A percentile compares a stretch with the other conserved stretches of the same genome.
Conservation (phyloP, 2,888 invertebrate species). For the Mactromeris polynyma region DNA sequence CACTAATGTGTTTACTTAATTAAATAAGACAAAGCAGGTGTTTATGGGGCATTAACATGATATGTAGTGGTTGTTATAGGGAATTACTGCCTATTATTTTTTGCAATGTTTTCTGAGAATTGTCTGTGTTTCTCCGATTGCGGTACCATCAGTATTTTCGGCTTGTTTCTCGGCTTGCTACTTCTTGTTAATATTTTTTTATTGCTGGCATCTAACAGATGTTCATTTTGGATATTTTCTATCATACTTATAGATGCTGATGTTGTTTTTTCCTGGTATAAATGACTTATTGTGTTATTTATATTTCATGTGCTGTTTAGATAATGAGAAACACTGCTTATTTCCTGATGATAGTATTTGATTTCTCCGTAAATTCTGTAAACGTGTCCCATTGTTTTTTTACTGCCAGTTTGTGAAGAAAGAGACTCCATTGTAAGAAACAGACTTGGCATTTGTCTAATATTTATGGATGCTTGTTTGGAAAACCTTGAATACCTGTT, state of each 20-base stretch:
- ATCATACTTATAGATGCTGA: background rate
- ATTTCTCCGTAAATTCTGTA: background rate
- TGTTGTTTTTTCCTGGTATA: background rate
- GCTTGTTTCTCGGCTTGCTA: background rate
- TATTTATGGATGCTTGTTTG: no score
- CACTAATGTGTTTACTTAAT: slow-evolving; percentile 25
- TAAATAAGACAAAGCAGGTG: slow-evolving; percentile 45
- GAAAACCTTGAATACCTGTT: no score
- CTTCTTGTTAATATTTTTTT: background rate
- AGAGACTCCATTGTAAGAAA: background rate
- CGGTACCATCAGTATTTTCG: background rate
- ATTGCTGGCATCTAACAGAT: background rate
- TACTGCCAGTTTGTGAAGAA: background rate
- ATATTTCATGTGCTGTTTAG: background rate
- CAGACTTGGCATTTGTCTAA: no score
- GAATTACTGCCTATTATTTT: background rate
- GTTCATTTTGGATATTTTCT: slow-evolving; percentile 3
- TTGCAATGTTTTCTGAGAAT: background rate
- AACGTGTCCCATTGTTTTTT: background rate
- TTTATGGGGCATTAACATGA: slow-evolving; percentile 36
- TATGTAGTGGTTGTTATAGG: background rate
- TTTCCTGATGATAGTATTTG: background rate
- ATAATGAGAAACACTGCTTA: background rate
- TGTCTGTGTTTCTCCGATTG: background rate
- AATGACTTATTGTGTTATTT: slow-evolving; percentile 2